Conservation (phyloP, 2,888 invertebrate species). For the Melanargia galathea region DNA sequence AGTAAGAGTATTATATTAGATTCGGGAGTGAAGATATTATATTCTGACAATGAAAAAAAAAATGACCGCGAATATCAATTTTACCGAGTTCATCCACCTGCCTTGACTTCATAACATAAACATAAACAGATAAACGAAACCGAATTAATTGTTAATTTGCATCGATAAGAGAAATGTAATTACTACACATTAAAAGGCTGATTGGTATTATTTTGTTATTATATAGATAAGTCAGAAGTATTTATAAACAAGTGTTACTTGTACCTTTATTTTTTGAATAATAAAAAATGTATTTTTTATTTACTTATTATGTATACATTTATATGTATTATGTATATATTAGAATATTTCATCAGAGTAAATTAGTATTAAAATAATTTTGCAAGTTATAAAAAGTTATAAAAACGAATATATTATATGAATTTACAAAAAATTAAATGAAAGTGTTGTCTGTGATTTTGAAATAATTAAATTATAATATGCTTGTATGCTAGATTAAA, state of each 20-base stretch:
- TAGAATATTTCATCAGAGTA: too few species aligned
- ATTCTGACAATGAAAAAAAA: too few species aligned
- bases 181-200: neutral
- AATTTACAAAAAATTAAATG: neutral
- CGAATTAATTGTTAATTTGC: slow-evolving; percentile 20
- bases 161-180: slow-evolving; percentile 7
- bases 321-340: too few species aligned
- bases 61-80: slow-evolving; percentile 13
- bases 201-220: neutral
- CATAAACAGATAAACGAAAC: slow-evolving; percentile 20
- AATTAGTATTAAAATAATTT: too few species aligned
- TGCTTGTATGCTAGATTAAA: too few species aligned
- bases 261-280: too few species aligned
- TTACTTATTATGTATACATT: too few species aligned
- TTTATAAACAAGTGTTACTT: too few species aligned
- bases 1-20: neutral
- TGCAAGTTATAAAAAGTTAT: too few species aligned
- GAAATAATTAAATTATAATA: too few species aligned
- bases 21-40: slow-evolving; percentile 10
- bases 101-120: slow-evolving; percentile 20
- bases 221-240: too few species aligned
- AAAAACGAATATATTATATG: neutral
- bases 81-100: slow-evolving; percentile 17
- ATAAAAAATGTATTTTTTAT: too few species aligned
- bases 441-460: neutral